Percentiles rank a stretch among this genome's conserved stretches.
These are phyloP conservation scores for Tenthredo distinguenda DNA, from an alignment of 2,888 invertebrate species.

Conservation along the genomic window DNA sequence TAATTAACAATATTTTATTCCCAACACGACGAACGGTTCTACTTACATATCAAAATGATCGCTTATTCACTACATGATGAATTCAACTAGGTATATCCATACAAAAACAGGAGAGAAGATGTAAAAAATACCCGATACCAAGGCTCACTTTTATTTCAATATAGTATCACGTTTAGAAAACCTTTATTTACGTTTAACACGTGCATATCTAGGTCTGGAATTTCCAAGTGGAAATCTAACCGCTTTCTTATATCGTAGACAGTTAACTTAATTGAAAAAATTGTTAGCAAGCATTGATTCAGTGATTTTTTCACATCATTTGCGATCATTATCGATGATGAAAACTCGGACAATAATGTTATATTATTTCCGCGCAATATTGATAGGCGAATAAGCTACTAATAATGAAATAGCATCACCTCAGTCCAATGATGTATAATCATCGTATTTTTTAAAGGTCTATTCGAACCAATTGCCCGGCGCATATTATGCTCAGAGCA, in stretches of 20 bases:
- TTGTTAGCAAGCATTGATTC: not conserved
- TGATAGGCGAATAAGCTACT: not conserved
- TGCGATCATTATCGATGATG: not conserved
- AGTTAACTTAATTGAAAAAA: no score
- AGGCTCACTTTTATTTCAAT: not conserved
- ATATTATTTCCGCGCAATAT: not conserved
- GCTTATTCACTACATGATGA: not conserved
- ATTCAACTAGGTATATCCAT: not conserved
- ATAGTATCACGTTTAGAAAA: not conserved
- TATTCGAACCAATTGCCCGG: constrained; percentile 77
- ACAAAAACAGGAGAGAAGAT: not conserved
- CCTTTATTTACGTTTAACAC: not conserved
- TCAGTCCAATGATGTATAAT: not conserved
- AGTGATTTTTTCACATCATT: not conserved
- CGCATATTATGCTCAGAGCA: constrained; percentile 77
- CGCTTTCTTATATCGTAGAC: not conserved
- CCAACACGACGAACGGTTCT: not conserved
- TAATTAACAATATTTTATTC: not conserved
- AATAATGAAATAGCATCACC: not conserved
- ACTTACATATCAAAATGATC: not conserved
- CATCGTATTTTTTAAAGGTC: constrained; percentile 65
- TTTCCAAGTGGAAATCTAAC: not conserved
- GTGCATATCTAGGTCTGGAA: not conserved
- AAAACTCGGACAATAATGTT: not conserved
- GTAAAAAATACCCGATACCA: not conserved